Percentiles rank a stretch among this genome's conserved stretches.
Evolutionary conservation across 2,888 invertebrate genomes (phyloP).

Genomic region (Protophormia terraenovae): DNA sequence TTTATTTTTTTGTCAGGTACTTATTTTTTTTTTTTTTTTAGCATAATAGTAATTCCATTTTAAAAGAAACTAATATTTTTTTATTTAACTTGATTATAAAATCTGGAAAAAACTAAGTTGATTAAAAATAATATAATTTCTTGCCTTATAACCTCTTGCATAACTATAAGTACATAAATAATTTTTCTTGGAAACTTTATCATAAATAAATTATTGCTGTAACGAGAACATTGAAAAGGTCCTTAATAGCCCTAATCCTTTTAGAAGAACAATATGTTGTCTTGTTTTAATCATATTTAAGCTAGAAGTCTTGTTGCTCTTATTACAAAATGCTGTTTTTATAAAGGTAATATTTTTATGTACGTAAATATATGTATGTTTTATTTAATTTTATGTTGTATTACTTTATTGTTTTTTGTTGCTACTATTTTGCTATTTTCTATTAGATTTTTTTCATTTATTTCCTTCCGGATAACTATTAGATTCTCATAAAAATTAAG

Average conservation of each 20-base stretch:
- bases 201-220: background rate
- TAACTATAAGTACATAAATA: background rate
- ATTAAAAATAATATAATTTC: too few species aligned
- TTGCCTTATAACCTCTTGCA: too few species aligned
- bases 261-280: background rate
- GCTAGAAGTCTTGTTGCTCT: background rate
- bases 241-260: slow-evolving; percentile 17
- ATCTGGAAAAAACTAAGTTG: too few species aligned
- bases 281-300: slow-evolving; percentile 1
- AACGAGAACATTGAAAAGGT: background rate
- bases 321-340: background rate
- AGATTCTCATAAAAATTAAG: background rate
- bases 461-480: background rate
- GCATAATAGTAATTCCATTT: too few species aligned
- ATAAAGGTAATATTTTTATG: background rate
- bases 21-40: too few species aligned
- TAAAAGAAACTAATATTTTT: too few species aligned
- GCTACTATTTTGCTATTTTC: background rate
- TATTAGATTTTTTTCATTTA: background rate
- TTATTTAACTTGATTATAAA: too few species aligned
- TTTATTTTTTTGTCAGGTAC: too few species aligned
- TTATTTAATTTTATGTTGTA: background rate
- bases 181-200: background rate
- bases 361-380: too few species aligned
- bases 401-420: background rate